Base-by-base conservation (phyloP, 2,888 invertebrate species). In the Coleophora flavipennella region DNA sequence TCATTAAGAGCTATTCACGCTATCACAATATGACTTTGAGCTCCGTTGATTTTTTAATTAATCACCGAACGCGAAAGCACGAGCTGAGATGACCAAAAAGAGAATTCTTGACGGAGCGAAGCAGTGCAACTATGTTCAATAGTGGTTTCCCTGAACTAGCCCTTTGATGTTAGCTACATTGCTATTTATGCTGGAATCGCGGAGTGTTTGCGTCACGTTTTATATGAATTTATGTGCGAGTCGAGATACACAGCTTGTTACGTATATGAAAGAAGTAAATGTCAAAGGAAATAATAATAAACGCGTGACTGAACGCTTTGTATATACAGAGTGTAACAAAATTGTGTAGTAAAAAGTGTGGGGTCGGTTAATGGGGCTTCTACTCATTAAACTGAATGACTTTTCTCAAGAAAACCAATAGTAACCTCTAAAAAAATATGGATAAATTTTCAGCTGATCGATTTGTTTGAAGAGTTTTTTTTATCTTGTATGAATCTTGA, bases 1-100 rank as follows among this genome's bases (percentile, higher is more conserved):
- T 84, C 80, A 80, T 83, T 84, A 80, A 75, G 71, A 64, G 62
- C 78, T 59, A 81, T 84, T 83, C 79, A 81, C 67, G 53, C 65
- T 68, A 71, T 72, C 70, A 80, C 77, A 80, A 79, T 81, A 70
- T 76, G 67, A 70, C 72, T 72, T 67, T 76, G 70, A 62, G 62
- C 48, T 57, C 64, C 59, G 68, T 72, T 73, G 64, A 71, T 59
- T 73, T 44, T 77, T 76, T 74, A 76, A 77, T 77, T 77, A 75
- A 68, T 67, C 60, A 55, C 53, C 50, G 53, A 44, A 48, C 46
- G 49, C 38, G 32, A 11, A 41, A 34, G 43, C 43, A 34, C 38
- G 41, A 52, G 48, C 53, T 59, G 60, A 49, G 47, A 38, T 36
- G 48, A 47, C 46, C 40, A 52, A 53, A 47, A 46, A 29, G 42